Evolutionary conservation across 2,888 invertebrate species (phyloP).

Genomic region (Spodoptera littoralis): DNA sequence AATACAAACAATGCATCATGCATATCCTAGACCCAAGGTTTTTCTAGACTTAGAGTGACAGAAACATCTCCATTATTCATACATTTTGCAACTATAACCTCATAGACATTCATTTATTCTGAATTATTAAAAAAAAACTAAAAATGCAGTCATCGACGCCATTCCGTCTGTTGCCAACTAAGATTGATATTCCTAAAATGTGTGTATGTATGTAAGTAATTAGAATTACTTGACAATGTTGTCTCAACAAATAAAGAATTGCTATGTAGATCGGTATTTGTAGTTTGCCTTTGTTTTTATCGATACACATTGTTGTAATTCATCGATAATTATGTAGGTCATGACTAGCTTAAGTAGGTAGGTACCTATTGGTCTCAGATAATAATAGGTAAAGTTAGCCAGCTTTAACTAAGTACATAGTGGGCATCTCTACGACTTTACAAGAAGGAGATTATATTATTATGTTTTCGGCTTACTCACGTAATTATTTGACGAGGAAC

Average conservation of each 20-base stretch:
- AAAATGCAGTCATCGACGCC: slow-evolving; percentile 42
- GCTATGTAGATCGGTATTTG: slow-evolving; percentile 31
- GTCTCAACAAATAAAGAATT: slow-evolving; percentile 36
- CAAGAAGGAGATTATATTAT: too few relatives aligned
- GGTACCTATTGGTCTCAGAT: not conserved
- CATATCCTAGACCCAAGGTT: slow-evolving; percentile 16
- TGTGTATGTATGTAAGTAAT: slow-evolving; percentile 1
- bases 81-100: slow-evolving; percentile 36
- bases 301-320: slow-evolving; percentile 19
- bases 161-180: slow-evolving; percentile 34
- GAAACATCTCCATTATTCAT: slow-evolving; percentile 38
- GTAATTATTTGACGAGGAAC: too few relatives aligned
- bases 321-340: slow-evolving; percentile 22
- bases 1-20: slow-evolving; percentile 27
- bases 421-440: too few relatives aligned
- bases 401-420: too few relatives aligned
- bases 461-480: too few relatives aligned
- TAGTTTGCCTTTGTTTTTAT: slow-evolving; percentile 23
- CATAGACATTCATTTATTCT: slow-evolving; percentile 44
- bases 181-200: slow-evolving; percentile 40
- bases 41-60: slow-evolving; percentile 22
- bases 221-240: slow-evolving; percentile 31
- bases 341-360: slow-evolving; percentile 4
- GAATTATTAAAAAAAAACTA: slow-evolving; percentile 21
- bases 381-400: too few relatives aligned